phyloP scores from a whole-genome alignment of 2,113 vertebrate genomes.

The Sigmodon hispidus region DNA sequence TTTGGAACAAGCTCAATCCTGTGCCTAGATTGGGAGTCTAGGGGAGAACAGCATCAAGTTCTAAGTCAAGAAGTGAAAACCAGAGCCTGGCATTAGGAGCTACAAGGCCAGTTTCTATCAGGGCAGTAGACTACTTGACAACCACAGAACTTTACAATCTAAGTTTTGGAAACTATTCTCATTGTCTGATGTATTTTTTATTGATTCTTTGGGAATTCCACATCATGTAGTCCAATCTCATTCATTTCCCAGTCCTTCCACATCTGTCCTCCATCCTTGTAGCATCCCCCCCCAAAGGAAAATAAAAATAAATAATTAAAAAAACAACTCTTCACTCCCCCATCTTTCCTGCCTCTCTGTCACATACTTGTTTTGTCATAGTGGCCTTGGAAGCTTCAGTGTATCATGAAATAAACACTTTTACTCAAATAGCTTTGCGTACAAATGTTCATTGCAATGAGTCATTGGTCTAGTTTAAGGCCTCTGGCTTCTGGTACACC shows the following conservation, averaged over 20 bases:
- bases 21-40: neutral
- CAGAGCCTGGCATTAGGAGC: accelerated
- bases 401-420: neutral
- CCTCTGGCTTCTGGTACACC: neutral
- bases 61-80: neutral
- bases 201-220: neutral
- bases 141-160: neutral
- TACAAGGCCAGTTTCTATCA: neutral
- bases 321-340: neutral
- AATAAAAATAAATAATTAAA: neutral
- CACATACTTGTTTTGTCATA: too few species aligned
- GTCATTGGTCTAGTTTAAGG: neutral
- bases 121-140: neutral
- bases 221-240: neutral
- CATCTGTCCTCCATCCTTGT: neutral
- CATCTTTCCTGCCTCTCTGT: neutral
- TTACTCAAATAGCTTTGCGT: neutral
- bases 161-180: conserved; percentile 3
- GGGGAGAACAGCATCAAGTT: neutral
- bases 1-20: neutral
- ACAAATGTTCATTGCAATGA: neutral
- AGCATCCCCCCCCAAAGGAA: neutral
- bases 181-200: neutral
- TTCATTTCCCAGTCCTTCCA: neutral
- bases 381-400: neutral